Percentiles rank a stretch among this genome's conserved stretches.
phyloP scores from a whole-genome alignment of 1,140 invertebrate genomes.

The Drosophila pruinosa region DNA sequence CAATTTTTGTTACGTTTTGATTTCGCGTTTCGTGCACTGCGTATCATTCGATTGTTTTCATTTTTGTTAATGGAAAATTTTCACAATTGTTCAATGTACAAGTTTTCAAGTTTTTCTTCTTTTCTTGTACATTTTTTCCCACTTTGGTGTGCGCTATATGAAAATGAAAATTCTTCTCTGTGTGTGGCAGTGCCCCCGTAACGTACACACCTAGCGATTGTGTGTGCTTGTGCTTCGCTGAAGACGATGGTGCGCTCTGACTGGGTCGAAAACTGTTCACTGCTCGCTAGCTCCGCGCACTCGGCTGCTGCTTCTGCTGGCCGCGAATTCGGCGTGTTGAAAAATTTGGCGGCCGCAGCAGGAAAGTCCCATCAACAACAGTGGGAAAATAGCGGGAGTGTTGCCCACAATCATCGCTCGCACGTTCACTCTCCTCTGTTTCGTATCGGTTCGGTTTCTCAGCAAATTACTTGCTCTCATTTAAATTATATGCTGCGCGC shows the following conservation, averaged over 20 bases:
- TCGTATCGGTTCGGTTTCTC: neutral
- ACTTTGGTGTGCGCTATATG: constrained; percentile 40
- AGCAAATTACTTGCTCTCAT: neutral
- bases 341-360: constrained; percentile 41
- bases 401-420: constrained; percentile 4
- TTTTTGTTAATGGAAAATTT: constrained; percentile 21
- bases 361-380: constrained; percentile 57
- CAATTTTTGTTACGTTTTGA: constrained; percentile 37
- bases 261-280: constrained; percentile 41
- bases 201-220: constrained; percentile 75
- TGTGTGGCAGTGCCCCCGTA: constrained; percentile 62
- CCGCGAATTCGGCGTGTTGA: constrained; percentile 51
- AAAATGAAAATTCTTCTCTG: constrained; percentile 52
- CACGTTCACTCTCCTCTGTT: constrained; percentile 2
- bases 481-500: neutral
- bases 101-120: constrained; percentile 52
- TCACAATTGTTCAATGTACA: constrained; percentile 6
- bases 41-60: constrained; percentile 5
- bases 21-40: constrained; percentile 13
- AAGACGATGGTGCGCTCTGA: constrained; percentile 80
- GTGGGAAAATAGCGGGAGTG: constrained; percentile 60
- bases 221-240: constrained; percentile 71
- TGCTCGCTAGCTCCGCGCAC: constrained; percentile 41
- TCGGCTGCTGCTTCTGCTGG: constrained; percentile 23
- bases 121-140: constrained; percentile 52